Conservation (phyloP, 2,888 invertebrate genomes). For the Matsumyia berberina region DNA sequence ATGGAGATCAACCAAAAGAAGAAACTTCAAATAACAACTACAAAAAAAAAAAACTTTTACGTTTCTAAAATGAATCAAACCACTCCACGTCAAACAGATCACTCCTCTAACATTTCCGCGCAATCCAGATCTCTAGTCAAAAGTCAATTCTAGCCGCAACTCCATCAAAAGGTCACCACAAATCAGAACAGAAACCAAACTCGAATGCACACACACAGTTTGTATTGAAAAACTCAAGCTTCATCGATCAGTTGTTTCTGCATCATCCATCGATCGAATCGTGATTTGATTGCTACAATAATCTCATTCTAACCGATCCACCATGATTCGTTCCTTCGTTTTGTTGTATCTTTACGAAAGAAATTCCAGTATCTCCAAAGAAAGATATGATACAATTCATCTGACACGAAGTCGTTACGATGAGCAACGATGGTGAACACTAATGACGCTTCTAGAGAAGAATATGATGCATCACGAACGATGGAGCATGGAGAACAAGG, state of each 20-base stretch:
- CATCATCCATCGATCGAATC: conserved; percentile 22
- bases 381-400: conserved; percentile 32
- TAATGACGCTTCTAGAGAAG: conserved; percentile 63
- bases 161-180: conserved; percentile 48
- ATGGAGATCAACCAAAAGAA: neutral
- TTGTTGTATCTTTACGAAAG: neutral
- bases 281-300: conserved; percentile 52
- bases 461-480: conserved; percentile 62
- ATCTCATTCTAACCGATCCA: conserved; percentile 27
- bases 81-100: conserved; percentile 6
- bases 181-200: conserved; percentile 39
- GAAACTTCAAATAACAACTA: neutral
- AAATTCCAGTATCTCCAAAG: conserved; percentile 26
- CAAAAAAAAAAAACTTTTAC: too few species aligned
- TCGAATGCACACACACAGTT: conserved; percentile 6
- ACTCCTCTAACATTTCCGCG: conserved; percentile 31
- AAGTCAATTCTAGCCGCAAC: conserved; percentile 1
- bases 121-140: conserved; percentile 4
- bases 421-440: conserved; percentile 72
- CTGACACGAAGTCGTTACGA: conserved; percentile 64
- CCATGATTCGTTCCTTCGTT: neutral
- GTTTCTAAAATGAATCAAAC: neutral
- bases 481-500: neutral
- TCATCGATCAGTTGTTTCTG: conserved; percentile 21
- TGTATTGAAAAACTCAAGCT: conserved; percentile 46